Percentiles rank a stretch among this genome's conserved stretches.
Conservation (phyloP, 1,140 invertebrate species). For the Macrotrachela quadricornifera region DNA sequence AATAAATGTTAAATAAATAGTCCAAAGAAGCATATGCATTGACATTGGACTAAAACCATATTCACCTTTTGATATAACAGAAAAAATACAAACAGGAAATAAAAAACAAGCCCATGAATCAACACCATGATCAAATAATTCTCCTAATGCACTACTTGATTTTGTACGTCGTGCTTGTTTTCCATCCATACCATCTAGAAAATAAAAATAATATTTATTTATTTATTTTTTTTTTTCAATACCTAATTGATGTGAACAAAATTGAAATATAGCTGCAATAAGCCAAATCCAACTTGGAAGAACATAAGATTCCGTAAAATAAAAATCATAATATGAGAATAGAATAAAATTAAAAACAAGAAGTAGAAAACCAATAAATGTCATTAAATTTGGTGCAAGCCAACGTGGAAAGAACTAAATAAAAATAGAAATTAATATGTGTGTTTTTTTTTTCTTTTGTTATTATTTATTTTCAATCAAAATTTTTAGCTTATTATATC, state of each 20-base stretch:
- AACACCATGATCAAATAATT: conserved; percentile 34
- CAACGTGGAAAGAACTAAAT: conserved; percentile 22
- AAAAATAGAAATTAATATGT: no score
- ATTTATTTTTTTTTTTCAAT: conserved; percentile 15
- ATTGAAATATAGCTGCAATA: conserved; percentile 59
- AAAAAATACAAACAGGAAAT: conserved; percentile 71
- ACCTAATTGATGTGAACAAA: conserved; percentile 82
- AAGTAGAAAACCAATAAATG: conserved; percentile 23
- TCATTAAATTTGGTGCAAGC: conserved; percentile 29
- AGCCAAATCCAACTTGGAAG: conserved; percentile 62
- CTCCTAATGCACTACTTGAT: conserved; percentile 32
- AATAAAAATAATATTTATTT: no score
- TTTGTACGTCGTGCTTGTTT: conserved; percentile 35
- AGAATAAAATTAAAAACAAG: conserved; percentile 37
- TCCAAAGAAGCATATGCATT: conserved; percentile 6
- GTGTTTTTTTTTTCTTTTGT: no score
- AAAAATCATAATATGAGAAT: conserved; percentile 66
- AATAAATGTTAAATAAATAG: conserved; percentile 58
- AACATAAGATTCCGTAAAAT: conserved; percentile 22
- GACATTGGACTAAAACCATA: conserved; percentile 11
- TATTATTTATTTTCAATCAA: no score
- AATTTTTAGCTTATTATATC: no score
- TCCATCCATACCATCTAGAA: conserved; percentile 34
- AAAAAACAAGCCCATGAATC: conserved; percentile 60
- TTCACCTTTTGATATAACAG: conserved; percentile 49